Evolutionary conservation across 2,113 vertebrate species (phyloP), one percentile per base, ranked within the genome.

Genomic region (Macaca fascicularis): DNA sequence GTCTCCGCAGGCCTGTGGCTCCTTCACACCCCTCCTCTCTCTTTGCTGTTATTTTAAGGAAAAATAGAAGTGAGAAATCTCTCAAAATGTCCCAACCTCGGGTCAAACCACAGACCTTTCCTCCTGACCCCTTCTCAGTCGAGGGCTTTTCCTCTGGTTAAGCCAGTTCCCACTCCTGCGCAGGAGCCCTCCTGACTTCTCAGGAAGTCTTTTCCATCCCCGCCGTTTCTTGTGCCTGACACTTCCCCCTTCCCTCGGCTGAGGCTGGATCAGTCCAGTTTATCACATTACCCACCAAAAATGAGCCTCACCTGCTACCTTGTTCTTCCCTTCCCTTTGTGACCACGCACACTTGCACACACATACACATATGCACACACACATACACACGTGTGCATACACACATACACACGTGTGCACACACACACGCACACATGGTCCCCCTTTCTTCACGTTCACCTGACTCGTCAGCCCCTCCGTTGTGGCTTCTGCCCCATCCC

Each of bases 401-500:
- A 45, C 43, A 38, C 38, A 38, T 3, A 52, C 52, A 52, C 50
- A 52, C 16, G 1, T 52, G 16, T 52, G 16, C 16, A 6, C 52
- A 55, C 19, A 55, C 17, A 20, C 19, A 20, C 2, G 52, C 52
- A 55, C 52, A 20, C 52, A 55, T 55, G 52, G 52, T 55, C 52
- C 69, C 70, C 4, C 4, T 32, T 4, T 35, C 83, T 50, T 48
- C 23, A 0, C 38, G 12, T 8, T 76, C 13, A 6, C 23, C 89
- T 32, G 5, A 2, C 91, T 22, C 10, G 10, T 11, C 64, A 27
- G 61, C 1, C 4, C 5, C 57, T 52, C 81, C 57, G 0, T 45
- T 0, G 8, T 0, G 0, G 23, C 4, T 35, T 48, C 75, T 20
- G 30, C 64, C 83, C n/a, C 27, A 2, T 38, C 59, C 6, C 70